Conservation (phyloP, 2,888 invertebrate species). For the Linnaemya vulpina region DNA sequence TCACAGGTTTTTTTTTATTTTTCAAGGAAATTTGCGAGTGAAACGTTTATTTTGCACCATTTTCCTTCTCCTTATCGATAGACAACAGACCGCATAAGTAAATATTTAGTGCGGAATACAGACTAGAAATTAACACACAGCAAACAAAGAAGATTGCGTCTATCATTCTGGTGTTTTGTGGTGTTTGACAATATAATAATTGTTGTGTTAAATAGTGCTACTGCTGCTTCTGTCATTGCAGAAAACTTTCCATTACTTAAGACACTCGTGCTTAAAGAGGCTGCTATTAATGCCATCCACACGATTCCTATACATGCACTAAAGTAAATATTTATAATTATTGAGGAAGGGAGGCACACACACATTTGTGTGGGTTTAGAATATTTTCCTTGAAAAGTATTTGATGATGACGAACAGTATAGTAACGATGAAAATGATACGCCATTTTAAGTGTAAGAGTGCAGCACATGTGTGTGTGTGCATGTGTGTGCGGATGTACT, state of each 20-base stretch:
- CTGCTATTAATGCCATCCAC: conserved; percentile 14
- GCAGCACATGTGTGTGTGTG: neutral
- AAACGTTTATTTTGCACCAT: neutral
- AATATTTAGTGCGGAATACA: conserved; percentile 6
- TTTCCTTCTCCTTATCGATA: neutral
- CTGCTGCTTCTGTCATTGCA: neutral
- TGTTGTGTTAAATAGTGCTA: neutral
- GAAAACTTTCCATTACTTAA: conserved; percentile 1
- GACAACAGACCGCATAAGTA: neutral
- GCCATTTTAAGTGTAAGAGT: neutral
- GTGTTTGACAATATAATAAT: conserved; percentile 21
- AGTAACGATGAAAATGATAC: neutral
- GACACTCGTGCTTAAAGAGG: neutral
- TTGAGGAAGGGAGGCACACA: neutral
- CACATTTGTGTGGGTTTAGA: conserved; percentile 2
- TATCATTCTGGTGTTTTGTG: neutral
- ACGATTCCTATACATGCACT: conserved; percentile 19
- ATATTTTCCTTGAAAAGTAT: conserved; percentile 24
- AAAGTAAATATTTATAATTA: conserved; percentile 33
- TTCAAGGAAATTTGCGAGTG: neutral
- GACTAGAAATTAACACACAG: conserved; percentile 12
- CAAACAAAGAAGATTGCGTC: conserved; percentile 17
- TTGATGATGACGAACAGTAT: neutral
- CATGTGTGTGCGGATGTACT: neutral
- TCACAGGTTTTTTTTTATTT: no score